phyloP scores from a whole-genome alignment of 2,888 invertebrate genomes.

The Catocala fraxini region DNA sequence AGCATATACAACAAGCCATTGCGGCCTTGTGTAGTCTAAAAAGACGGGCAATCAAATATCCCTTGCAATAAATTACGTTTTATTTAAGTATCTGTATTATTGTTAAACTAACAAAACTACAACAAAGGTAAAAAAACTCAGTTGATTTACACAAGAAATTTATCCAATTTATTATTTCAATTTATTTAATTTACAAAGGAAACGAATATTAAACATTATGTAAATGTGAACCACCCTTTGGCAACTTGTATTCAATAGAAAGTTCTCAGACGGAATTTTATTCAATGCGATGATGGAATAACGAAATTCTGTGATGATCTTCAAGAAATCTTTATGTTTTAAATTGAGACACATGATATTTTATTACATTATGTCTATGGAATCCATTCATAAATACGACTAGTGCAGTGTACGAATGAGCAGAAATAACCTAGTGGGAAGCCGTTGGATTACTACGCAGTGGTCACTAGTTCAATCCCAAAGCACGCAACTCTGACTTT shows the following conservation, averaged over 20 bases:
- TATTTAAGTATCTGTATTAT: too few species aligned
- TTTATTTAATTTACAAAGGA: conserved; percentile 46
- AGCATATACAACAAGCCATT: too few species aligned
- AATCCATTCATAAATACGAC: too few species aligned
- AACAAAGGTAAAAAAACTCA: not conserved
- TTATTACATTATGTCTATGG: too few species aligned
- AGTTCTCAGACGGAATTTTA: conserved; percentile 30
- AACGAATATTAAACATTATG: conserved; percentile 48
- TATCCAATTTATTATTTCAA: conserved; percentile 40
- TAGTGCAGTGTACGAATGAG: too few species aligned
- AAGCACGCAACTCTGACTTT: too few species aligned
- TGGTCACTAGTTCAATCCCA: too few species aligned
- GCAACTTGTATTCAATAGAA: conserved; percentile 31
- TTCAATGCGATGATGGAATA: conserved; percentile 31
- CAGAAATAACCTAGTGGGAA: too few species aligned
- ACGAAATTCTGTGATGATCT: conserved; percentile 28
- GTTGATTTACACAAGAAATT: conserved; percentile 5
- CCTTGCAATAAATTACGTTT: too few species aligned
- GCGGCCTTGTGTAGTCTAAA: too few species aligned
- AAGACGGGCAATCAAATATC: too few species aligned
- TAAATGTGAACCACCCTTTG: conserved; percentile 39
- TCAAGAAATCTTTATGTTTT: conserved; percentile 2
- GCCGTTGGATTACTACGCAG: too few species aligned
- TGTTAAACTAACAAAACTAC: not conserved
- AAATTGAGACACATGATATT: not conserved